phyloP scores from a whole-genome alignment of 2,113 vertebrate species.

The Cercocebus atys region DNA sequence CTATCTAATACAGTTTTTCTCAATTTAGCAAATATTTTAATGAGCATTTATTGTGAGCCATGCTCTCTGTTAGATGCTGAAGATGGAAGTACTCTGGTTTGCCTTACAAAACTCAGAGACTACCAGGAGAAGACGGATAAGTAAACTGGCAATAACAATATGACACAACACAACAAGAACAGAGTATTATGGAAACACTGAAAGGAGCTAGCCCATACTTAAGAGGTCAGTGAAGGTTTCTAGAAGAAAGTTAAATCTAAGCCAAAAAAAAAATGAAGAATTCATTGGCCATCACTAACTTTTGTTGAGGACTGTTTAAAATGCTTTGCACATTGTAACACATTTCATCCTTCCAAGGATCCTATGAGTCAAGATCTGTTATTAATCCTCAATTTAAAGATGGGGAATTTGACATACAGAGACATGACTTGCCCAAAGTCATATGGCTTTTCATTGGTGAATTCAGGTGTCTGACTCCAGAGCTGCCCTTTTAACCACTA shows the following conservation, averaged over 20 bases:
- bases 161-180: not conserved
- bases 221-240: not conserved
- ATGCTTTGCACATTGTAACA: not conserved
- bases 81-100: not conserved
- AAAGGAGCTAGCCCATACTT: not conserved
- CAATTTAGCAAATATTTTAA: not conserved
- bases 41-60: not conserved
- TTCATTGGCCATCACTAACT: not conserved
- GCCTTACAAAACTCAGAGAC: not conserved
- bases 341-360: not conserved
- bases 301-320: not conserved
- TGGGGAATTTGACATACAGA: not conserved
- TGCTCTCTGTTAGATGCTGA: not conserved
- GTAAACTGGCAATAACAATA: not conserved
- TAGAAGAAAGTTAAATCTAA: not conserved
- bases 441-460: not conserved
- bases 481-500: not conserved
- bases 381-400: not conserved
- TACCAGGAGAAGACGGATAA: not conserved
- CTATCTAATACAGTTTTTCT: not conserved
- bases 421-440: not conserved
- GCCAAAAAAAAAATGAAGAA: not conserved
- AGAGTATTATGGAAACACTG: not conserved
- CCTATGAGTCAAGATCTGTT: not conserved
- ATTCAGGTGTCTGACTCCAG: not conserved